Evolutionary conservation across 2,113 vertebrate species (phyloP), one percentile per base, ranked within the genome.

Genomic region (Nyctereutes procyonoides): DNA sequence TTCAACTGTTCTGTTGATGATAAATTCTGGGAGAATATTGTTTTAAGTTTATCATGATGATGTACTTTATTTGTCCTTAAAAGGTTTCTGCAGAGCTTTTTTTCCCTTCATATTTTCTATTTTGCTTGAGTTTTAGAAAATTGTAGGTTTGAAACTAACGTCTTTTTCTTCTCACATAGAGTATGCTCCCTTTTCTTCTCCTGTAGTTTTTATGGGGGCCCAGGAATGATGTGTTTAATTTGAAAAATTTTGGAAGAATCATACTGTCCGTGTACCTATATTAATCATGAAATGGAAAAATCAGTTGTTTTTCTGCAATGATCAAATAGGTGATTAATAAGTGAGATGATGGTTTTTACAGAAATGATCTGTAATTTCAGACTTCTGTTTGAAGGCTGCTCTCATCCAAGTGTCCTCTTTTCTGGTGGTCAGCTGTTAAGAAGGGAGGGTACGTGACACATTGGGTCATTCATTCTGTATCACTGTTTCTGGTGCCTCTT

Each of bases 121-220:
- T 89, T 60, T 90, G 30, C 38, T 95, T 97, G 62, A 62, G 73
- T 60, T 69, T 97, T 71, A 76, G 53, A 71, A 83, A 96, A 43
- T 91, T 53, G 43, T 11, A 53, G 62, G 19, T 83, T 92, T 96
- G 67, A 95, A 97, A 92, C 5, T 19, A 20, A 14, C 48, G 43
- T 87, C 58, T 65, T 83, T 63, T 89, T 60, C 51, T 83, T 79
- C 7, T 90, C n/a, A 73, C 30, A 80, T 81, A n/a, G 2, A 14
- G 5, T 58, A 30, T 95, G 17, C n/a, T 71, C 14, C 22, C 32
- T 65, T 67, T 95, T 51, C 11, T 80, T 85, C 30, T 87, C 12
- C n/a, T 30, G 0, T 77, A 84, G 38, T 96, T 95, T 24, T 83
- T 89, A 2, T 63, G 90, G 38, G 58, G 80, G 8, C 56, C 38